Evolutionary conservation across 1,140 invertebrate species (phyloP).

Genomic region (Drosophila cardini): DNA sequence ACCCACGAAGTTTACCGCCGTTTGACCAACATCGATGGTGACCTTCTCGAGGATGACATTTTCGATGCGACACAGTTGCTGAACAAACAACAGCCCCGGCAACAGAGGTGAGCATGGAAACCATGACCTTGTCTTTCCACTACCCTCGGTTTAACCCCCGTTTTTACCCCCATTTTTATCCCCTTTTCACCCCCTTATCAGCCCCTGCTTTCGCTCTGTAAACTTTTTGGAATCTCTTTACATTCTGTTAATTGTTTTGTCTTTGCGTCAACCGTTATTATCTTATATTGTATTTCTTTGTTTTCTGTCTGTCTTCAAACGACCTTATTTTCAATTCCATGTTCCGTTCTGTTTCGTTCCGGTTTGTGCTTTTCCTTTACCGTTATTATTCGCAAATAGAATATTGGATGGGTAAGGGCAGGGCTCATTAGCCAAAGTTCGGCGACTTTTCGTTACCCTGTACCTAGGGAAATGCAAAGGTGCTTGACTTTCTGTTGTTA

Average conservation of each 20-base stretch:
- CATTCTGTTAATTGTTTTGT: constrained; percentile 22
- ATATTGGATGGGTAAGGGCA: not conserved
- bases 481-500: no score
- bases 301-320: constrained; percentile 14
- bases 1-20: constrained; percentile 78
- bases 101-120: constrained; percentile 57
- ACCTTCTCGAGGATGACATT: constrained; percentile 76
- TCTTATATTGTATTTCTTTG: constrained; percentile 1
- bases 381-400: constrained; percentile 27
- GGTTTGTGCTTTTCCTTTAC: constrained; percentile 2
- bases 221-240: constrained; percentile 30
- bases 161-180: not conserved
- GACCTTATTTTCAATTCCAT: constrained; percentile 34
- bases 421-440: constrained; percentile 1
- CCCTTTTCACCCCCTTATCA: not conserved
- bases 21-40: constrained; percentile 76
- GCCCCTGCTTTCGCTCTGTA: not conserved
- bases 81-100: constrained; percentile 68
- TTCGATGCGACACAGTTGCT: constrained; percentile 78
- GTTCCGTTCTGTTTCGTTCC: constrained; percentile 22
- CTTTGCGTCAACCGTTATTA: constrained; percentile 13
- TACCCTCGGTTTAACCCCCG: no score
- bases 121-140: not conserved
- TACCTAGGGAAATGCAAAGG: not conserved
- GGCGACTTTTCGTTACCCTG: not conserved